Conservation (phyloP, 2,888 invertebrate genomes). For the Eupithecia subumbrata region DNA sequence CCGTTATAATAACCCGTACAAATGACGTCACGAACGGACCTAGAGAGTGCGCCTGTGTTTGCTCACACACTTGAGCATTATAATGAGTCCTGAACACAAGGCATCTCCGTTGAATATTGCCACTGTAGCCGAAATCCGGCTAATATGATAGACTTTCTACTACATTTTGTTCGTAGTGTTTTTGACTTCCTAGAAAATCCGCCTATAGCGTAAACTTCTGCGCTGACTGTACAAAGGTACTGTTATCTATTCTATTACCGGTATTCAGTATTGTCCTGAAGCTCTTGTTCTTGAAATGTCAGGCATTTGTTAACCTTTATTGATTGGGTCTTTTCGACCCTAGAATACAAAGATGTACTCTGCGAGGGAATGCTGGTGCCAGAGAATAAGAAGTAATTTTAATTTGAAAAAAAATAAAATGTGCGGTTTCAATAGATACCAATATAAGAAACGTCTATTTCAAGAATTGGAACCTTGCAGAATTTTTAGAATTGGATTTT, state of each 20-base stretch:
- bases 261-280: slow-evolving; percentile 10
- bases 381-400: not conserved
- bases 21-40: too few relatives aligned
- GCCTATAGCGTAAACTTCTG: not conserved
- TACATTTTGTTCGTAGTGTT: too few relatives aligned
- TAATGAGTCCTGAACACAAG: too few relatives aligned
- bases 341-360: not conserved
- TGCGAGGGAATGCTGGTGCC: not conserved
- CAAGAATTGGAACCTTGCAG: too few relatives aligned
- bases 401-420: not conserved
- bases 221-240: slow-evolving; percentile 18
- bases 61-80: too few relatives aligned
- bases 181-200: not conserved
- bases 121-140: too few relatives aligned
- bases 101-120: too few relatives aligned
- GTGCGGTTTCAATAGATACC: not conserved
- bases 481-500: too few relatives aligned
- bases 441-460: too few relatives aligned
- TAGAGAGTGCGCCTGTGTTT: too few relatives aligned
- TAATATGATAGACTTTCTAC: too few relatives aligned
- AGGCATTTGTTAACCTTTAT: slow-evolving; percentile 27
- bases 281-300: slow-evolving; percentile 21
- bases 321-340: slow-evolving; percentile 22
- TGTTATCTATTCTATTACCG: slow-evolving; percentile 10
- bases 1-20: too few relatives aligned